Evolutionary conservation across 2,888 invertebrate genomes (phyloP).

Genomic region (Mantis religiosa): DNA sequence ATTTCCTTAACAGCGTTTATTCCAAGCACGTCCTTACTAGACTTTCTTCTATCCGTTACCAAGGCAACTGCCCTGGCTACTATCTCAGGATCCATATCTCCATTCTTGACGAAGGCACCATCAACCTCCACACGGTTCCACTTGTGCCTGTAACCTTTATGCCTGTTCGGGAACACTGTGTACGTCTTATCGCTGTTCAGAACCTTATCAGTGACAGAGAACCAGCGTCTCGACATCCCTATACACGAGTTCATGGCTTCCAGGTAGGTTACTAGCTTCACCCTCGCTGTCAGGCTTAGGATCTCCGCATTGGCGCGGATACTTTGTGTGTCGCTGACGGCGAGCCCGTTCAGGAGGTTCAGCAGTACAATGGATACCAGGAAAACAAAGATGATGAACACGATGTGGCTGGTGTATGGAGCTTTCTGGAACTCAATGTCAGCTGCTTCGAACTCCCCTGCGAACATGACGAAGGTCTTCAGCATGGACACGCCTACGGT

Average conservation of each 20-base stretch:
- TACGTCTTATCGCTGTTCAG: not conserved
- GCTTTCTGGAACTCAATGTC: not conserved
- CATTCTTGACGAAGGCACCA: not conserved
- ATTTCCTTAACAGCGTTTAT: not conserved
- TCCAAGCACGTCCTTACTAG: not conserved
- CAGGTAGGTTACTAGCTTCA: not conserved
- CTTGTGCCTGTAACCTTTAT: not conserved
- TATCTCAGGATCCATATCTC: not conserved
- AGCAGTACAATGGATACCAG: slow-evolving; percentile 2
- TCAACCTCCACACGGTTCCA: not conserved
- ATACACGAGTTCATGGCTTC: not conserved
- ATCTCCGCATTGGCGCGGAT: not conserved
- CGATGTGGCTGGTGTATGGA: not conserved
- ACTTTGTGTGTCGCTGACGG: not conserved
- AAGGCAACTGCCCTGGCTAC: not conserved
- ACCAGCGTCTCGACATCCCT: not conserved
- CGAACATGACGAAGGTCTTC: slow-evolving; percentile 6
- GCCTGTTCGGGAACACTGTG: not conserved
- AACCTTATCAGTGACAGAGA: not conserved
- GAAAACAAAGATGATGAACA: not conserved
- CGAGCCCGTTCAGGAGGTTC: slow-evolving; percentile 2
- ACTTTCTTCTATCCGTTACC: not conserved
- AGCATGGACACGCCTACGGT: not conserved
- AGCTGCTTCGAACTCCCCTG: slow-evolving; percentile 5
- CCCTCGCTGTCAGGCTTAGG: not conserved